Evolutionary conservation across 2,113 vertebrate species (phyloP), one percentile per base, ranked within the genome.

Genomic region (Recurvirostra avosetta): DNA sequence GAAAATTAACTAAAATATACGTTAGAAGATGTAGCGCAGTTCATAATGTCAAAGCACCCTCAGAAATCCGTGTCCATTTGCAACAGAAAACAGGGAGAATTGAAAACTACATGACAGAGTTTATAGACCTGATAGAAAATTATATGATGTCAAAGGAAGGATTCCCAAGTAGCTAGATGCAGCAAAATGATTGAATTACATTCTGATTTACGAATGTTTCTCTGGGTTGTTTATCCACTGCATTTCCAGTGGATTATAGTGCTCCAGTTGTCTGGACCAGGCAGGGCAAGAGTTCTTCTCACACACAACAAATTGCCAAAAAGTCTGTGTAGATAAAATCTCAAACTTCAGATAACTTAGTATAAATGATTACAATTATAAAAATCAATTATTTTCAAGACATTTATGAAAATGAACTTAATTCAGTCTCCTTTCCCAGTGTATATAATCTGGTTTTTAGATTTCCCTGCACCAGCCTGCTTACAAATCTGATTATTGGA

Each of bases 401-500:
- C 3, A 55, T 40, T 62, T 67, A 74, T 58, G 25, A 68, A 66
- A 87, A 75, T 59, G 0, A n/a, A 45, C 2, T 56, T 78, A 71
- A 70, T 88, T 86, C 5, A 53, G 19, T 71, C 86, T 49, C 8
- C 4, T 63, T 38, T 61, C 21, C 5, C 6, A 45, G 6, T 55
- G 8, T 50, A 66, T 26, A n/a, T 32, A 72, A 66, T n/a, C 27
- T 58, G 2, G 1, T 20, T 80, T 83, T 90, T 47, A 43, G 26
- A 65, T 87, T 88, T 83, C 49, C 29, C 36, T 86, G 29, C 40
- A 68, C 32, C 0, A 0, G 2, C 7, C 8, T 88, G 6, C 11
- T 94, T 92, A 70, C 41, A 79, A 65, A 75, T 86, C 8, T 38
- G 23, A n/a, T 85, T 90, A 63, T 68, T 83, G 47, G 21, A 93